A percentile compares a stretch with the other conserved stretches of the same genome.
These are phyloP conservation scores for Baccha elongata DNA, from an alignment of 2,888 invertebrate species.

Conservation along the genomic window DNA sequence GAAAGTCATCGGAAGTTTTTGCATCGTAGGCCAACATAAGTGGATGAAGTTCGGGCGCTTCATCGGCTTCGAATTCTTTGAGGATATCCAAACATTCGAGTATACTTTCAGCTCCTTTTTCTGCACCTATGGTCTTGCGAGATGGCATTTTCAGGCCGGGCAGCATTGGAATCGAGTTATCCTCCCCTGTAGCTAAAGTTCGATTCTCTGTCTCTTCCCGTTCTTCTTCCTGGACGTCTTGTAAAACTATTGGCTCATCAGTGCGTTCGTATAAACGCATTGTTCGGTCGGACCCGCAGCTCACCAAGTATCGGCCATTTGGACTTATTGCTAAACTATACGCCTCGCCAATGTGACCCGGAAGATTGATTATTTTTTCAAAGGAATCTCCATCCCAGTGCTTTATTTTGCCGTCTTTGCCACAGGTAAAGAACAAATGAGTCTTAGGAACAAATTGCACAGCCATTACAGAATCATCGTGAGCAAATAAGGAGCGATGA, in stretches of 20 bases:
- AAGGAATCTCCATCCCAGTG: slow-evolving; percentile 98
- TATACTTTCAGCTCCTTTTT: slow-evolving; percentile 90
- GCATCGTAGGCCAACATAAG: slow-evolving; percentile 92
- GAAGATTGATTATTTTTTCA: slow-evolving; percentile 93
- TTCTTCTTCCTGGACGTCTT: slow-evolving; percentile 94
- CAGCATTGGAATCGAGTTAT: slow-evolving; percentile 87
- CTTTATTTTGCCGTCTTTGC: slow-evolving; percentile 96
- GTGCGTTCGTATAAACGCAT: slow-evolving; percentile 93
- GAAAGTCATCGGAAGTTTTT: slow-evolving; percentile 89
- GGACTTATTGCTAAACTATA: slow-evolving; percentile 90
- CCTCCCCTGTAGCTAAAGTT: slow-evolving; percentile 88
- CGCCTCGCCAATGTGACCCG: slow-evolving; percentile 93
- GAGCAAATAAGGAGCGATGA: slow-evolving; percentile 96
- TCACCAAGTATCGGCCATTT: slow-evolving; percentile 90
- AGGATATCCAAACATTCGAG: slow-evolving; percentile 94
- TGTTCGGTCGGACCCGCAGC: slow-evolving; percentile 94
- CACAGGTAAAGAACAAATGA: slow-evolving; percentile 96
- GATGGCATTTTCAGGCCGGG: slow-evolving; percentile 92
- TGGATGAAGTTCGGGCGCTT: slow-evolving; percentile 85
- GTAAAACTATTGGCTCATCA: slow-evolving; percentile 94
- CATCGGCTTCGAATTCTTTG: slow-evolving; percentile 84
- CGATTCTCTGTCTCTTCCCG: slow-evolving; percentile 89
- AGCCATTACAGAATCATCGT: slow-evolving; percentile 96
- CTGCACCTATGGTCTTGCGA: slow-evolving; percentile 85
- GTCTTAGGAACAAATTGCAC: slow-evolving; percentile 95